Evolutionary conservation across 2,797 vertebrate species (phyloP), one percentile per base, ranked within the genome.

Genomic region (Rousettus madagascariensis): DNA sequence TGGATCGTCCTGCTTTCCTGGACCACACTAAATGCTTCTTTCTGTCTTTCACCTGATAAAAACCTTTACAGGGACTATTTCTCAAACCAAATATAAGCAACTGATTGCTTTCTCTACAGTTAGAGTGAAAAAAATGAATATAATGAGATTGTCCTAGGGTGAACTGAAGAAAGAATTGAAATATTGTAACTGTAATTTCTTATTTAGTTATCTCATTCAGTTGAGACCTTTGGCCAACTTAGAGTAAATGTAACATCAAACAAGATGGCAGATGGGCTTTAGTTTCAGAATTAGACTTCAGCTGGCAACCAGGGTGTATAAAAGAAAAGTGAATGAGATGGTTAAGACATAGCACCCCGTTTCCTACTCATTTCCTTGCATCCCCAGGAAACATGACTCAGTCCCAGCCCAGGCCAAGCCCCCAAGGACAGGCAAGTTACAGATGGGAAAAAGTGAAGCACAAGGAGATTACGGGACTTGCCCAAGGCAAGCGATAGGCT

Each of bases 381-480:
- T 2, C 24, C 6, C 15, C 26, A 72, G 17, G 15, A 20, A 51
- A 66, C 24, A 41, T 1, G n/a, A 30, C 5, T 16, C 10, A 5
- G 59, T 84, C 77, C 43, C 74, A 36, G 91, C 12, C 57, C 71
- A 57, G 51, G 57, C 38, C 68, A 20, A 61, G 20, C 20, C 72
- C 77, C 57, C 3, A 6, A 49, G 53, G 38, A 66, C 11, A 55
- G 63, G n/a, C 49, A 55, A 28, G 59, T 41, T 83, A 86, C 95
- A 97, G 95, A 95, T 90, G 95, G 97, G 69, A 26, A 82, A 72
- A 72, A 41, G 59, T 3, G 28, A 46, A 51, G 86, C 83, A 80
- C 78, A 61, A 63, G 82, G 91, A 74, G 95, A 96, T 94, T 63
- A 97, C 77, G 28, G 17, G 16, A 12, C 72, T 68, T 24, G 95